A percentile compares a stretch with the other conserved stretches of the same genome.
Conservation (phyloP, 2,797 vertebrate species). For the Euthynnus affinis region DNA sequence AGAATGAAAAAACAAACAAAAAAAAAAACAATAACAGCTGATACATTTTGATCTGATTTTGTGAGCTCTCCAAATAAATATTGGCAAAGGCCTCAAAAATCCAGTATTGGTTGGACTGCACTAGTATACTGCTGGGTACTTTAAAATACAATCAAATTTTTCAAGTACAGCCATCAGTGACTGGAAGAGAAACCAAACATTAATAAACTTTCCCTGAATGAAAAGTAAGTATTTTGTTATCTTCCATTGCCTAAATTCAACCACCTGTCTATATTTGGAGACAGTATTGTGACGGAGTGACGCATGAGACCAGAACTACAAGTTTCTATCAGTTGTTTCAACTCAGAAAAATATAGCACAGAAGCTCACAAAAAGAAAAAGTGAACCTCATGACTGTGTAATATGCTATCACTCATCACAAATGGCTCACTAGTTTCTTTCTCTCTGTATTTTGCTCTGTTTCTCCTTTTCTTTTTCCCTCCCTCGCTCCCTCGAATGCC, state of each 20-base stretch:
- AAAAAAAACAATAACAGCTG: no score
- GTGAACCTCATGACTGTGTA: slow-evolving; percentile 63
- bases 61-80: no score
- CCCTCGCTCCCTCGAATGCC: slow-evolving; percentile 84
- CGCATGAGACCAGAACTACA: slow-evolving; percentile 14
- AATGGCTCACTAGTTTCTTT: slow-evolving; percentile 52
- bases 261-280: neutral
- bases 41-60: no score
- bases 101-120: neutral
- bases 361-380: slow-evolving; percentile 32
- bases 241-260: neutral
- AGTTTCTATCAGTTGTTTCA: slow-evolving; percentile 9
- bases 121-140: neutral
- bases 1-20: no score
- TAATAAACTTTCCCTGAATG: neutral
- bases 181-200: neutral
- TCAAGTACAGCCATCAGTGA: neutral
- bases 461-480: slow-evolving; percentile 62
- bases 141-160: neutral
- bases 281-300: slow-evolving; percentile 10
- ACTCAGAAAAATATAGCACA: slow-evolving; percentile 19
- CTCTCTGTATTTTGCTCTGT: slow-evolving; percentile 43
- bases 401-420: slow-evolving; percentile 66
- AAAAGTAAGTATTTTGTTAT: slow-evolving; percentile 7
- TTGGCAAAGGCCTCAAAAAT: neutral